Evolutionary conservation across 1,140 invertebrate species (phyloP).

Genomic region (Colletes gigas): DNA sequence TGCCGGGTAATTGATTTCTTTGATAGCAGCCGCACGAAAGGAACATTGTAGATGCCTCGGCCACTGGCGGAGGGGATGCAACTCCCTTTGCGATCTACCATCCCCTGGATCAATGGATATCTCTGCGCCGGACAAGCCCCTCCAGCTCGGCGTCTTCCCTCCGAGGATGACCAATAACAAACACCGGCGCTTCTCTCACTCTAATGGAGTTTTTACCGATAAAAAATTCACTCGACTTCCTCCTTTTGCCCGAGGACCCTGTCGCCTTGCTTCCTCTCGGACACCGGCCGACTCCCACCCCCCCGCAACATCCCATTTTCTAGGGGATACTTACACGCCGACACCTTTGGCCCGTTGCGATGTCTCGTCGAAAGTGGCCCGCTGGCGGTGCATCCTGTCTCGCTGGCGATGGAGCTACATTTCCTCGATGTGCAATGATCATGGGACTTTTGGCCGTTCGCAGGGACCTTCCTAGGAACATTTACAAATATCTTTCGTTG

Average conservation of each 20-base stretch:
- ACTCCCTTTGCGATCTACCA: slow-evolving; percentile 65
- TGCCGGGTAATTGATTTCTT: slow-evolving; percentile 77
- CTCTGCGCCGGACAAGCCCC: slow-evolving; percentile 71
- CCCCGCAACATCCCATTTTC: slow-evolving; percentile 33
- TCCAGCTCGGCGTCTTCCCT: slow-evolving; percentile 52
- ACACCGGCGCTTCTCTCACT: slow-evolving; percentile 77
- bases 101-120: slow-evolving; percentile 77
- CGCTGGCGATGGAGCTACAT: not conserved
- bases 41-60: slow-evolving; percentile 68
- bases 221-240: slow-evolving; percentile 79
- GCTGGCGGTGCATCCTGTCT: slow-evolving; percentile 25
- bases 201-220: slow-evolving; percentile 81
- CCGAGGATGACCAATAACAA: slow-evolving; percentile 80
- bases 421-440: not conserved
- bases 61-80: slow-evolving; percentile 46
- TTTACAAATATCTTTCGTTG: slow-evolving; percentile 56
- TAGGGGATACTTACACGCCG: slow-evolving; percentile 50
- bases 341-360: slow-evolving; percentile 43
- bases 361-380: slow-evolving; percentile 41
- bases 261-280: slow-evolving; percentile 41
- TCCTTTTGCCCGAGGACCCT: slow-evolving; percentile 64
- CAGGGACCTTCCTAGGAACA: slow-evolving; percentile 34
- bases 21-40: slow-evolving; percentile 71
- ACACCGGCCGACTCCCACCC: slow-evolving; percentile 35
- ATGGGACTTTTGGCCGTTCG: slow-evolving; percentile 16